Evolutionary conservation across 2,797 vertebrate genomes (phyloP).

Genomic region (Merluccius polli): DNA sequence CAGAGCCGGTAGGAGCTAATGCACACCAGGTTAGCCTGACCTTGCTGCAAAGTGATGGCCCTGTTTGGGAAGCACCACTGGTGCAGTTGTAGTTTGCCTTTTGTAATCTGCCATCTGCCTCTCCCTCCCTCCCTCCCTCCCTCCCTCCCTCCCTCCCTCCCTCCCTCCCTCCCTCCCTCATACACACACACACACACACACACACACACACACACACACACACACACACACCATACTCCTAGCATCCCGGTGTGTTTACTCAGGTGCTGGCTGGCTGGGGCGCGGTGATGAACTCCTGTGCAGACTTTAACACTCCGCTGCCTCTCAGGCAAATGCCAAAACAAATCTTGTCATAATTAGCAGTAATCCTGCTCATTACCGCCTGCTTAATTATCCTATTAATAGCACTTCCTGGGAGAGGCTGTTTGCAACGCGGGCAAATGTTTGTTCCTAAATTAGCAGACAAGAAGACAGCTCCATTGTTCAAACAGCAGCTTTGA

Average conservation of each 20-base stretch:
- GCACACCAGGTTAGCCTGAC: slow-evolving; percentile 17
- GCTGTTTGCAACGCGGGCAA: slow-evolving; percentile 92
- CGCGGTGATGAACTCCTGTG: slow-evolving; percentile 85
- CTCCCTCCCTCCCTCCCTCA: not conserved
- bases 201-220: slow-evolving; percentile 17
- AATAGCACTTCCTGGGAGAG: slow-evolving; percentile 98
- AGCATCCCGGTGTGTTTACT: slow-evolving; percentile 69
- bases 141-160: slow-evolving; percentile 9
- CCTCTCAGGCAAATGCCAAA: slow-evolving; percentile 96
- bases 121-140: not conserved
- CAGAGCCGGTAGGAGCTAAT: too few relatives aligned
- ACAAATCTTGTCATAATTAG: slow-evolving; percentile 99
- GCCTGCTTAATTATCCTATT: slow-evolving; percentile 99
- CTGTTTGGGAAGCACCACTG: slow-evolving; percentile 25
- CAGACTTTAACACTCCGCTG: slow-evolving; percentile 89
- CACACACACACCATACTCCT: slow-evolving; percentile 37
- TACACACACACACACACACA: not conserved
- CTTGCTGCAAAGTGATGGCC: slow-evolving; percentile 39
- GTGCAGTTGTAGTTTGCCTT: slow-evolving; percentile 41
- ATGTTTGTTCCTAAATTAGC: slow-evolving; percentile 99
- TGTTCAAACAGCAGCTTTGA: slow-evolving; percentile 83
- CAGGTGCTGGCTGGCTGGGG: slow-evolving; percentile 74
- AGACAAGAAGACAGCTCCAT: slow-evolving; percentile 93
- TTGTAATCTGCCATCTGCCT: slow-evolving; percentile 28
- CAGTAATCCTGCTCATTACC: slow-evolving; percentile 98